These are phyloP conservation scores for Erpornis zantholeuca DNA, from an alignment of 2,113 vertebrate genomes.

Conservation along the genomic window DNA sequence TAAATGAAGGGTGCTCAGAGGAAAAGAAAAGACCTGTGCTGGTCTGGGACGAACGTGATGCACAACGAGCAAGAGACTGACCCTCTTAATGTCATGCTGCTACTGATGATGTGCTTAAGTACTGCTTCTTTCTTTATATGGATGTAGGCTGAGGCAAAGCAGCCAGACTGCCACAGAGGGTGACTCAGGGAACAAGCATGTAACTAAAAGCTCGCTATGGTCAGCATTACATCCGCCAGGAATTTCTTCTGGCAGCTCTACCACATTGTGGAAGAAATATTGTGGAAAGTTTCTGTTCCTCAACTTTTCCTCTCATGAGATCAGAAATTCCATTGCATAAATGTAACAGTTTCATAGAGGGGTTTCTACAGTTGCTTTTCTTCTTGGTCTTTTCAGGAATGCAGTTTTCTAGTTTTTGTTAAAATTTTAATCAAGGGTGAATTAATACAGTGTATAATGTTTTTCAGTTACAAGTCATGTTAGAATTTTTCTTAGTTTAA, in stretches of 20 bases:
- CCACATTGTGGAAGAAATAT: neutral
- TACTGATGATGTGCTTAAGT: neutral
- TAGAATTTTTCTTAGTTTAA: neutral
- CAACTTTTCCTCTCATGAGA: neutral
- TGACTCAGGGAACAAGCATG: slow-evolving; percentile 35
- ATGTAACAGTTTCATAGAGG: neutral
- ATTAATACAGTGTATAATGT: neutral
- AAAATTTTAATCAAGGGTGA: neutral
- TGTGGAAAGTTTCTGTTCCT: neutral
- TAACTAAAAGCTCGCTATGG: neutral
- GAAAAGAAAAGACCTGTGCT: neutral
- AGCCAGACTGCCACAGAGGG: neutral
- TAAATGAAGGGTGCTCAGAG: neutral
- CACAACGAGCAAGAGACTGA: neutral
- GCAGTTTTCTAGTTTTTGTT: neutral
- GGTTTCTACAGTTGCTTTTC: neutral
- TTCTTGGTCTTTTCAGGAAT: neutral
- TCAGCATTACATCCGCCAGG: neutral
- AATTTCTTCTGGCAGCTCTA: slow-evolving; percentile 26
- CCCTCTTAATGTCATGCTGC: neutral
- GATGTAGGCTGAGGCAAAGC: neutral
- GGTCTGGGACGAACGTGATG: neutral
- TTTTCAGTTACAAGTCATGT: neutral
- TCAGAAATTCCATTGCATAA: neutral
- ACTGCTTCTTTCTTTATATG: slow-evolving; percentile 38